Percentiles rank a stretch among this genome's conserved stretches.
These are phyloP conservation scores for Strigamia transsilvanica DNA, from an alignment of 2,888 invertebrate genomes.

Conservation along the genomic window DNA sequence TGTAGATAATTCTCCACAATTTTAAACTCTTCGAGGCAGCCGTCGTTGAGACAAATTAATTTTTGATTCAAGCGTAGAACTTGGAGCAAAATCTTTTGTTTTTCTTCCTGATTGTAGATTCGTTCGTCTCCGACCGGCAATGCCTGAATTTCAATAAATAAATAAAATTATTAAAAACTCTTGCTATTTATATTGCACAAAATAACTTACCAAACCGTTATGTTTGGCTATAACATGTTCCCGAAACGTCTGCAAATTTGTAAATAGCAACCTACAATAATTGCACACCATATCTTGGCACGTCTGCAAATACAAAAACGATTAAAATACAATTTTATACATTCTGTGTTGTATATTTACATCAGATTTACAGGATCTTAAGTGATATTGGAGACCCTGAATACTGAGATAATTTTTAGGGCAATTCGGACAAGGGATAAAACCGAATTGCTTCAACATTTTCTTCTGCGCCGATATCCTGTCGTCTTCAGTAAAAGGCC, in stretches of 20 bases:
- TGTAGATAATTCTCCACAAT: neutral
- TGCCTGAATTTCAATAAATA: conserved; percentile 3
- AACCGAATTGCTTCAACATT: conserved; percentile 13
- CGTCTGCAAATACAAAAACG: neutral
- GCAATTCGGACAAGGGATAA: neutral
- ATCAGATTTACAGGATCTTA: neutral
- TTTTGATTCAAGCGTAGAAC: neutral
- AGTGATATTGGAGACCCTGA: conserved; percentile 12
- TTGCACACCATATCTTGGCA: neutral
- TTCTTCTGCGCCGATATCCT: conserved; percentile 17
- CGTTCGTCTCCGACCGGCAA: conserved; percentile 27
- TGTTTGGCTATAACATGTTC: conserved; percentile 22
- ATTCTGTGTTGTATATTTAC: neutral
- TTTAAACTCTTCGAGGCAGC: neutral
- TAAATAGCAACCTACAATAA: conserved; percentile 1
- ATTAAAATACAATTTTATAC: neutral
- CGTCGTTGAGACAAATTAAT: conserved; percentile 4
- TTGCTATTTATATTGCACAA: neutral
- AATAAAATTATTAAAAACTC: neutral
- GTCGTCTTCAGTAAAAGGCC: conserved; percentile 37
- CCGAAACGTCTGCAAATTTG: neutral
- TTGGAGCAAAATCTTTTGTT: conserved; percentile 3
- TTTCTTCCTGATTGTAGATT: neutral
- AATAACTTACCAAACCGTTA: conserved; percentile 40
- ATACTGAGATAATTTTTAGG: neutral